phyloP scores from a whole-genome alignment of 1,140 invertebrate species.

The Drosophila sucinea region DNA sequence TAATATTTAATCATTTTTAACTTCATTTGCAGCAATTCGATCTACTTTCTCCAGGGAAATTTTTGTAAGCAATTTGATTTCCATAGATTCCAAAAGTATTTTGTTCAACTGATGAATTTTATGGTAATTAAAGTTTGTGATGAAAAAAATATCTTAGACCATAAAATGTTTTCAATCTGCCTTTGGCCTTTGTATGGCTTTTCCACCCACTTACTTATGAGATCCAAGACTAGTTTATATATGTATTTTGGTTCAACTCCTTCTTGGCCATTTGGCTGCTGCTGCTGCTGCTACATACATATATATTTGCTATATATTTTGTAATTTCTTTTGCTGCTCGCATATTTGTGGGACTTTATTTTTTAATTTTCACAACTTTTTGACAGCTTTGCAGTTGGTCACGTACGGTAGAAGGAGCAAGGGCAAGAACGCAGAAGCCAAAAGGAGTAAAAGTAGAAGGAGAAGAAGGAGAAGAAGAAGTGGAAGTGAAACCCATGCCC shows the following conservation, averaged over 20 bases:
- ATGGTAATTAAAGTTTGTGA: conserved; percentile 2
- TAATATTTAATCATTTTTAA: too few species aligned
- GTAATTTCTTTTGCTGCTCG: conserved; percentile 33
- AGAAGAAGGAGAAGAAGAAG: not conserved
- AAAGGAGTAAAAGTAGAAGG: not conserved
- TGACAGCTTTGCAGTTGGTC: conserved; percentile 76
- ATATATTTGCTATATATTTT: conserved; percentile 11
- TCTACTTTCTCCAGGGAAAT: too few species aligned
- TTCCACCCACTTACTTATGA: not conserved
- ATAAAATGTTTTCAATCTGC: not conserved
- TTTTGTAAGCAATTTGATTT: too few species aligned
- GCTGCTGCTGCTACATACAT: not conserved
- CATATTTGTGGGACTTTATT: conserved; percentile 79
- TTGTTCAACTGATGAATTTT: conserved; percentile 6
- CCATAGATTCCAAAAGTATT: too few species aligned
- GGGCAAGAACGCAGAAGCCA: not conserved
- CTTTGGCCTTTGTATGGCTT: not conserved
- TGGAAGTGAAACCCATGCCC: conserved; percentile 7
- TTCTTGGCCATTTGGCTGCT: not conserved
- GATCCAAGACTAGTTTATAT: not conserved
- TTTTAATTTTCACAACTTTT: conserved; percentile 80
- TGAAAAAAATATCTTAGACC: not conserved
- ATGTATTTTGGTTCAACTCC: not conserved
- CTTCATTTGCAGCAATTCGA: too few species aligned
- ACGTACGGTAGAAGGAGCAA: conserved; percentile 47